phyloP scores from a whole-genome alignment of 2,797 vertebrate species.

The Micrastur ruficollis region DNA sequence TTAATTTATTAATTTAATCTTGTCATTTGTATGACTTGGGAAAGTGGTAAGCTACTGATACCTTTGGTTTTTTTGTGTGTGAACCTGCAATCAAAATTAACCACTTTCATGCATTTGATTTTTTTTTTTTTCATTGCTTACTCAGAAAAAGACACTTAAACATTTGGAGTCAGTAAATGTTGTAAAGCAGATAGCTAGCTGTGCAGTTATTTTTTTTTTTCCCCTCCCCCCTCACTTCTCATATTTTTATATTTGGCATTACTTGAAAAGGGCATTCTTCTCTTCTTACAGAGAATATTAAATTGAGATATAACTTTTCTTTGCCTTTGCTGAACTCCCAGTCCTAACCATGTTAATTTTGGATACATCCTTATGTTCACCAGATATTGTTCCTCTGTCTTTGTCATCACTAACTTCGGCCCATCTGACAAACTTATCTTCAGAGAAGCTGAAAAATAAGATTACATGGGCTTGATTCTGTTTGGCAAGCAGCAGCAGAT shows the following conservation, averaged over 20 bases:
- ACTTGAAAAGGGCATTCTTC: neutral
- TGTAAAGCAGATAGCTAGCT: neutral
- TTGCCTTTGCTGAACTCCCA: neutral
- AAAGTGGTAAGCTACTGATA: neutral
- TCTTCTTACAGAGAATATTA: neutral
- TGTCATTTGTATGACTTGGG: neutral
- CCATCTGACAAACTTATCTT: neutral
- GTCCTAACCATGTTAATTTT: neutral
- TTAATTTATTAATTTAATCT: neutral
- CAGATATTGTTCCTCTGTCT: neutral
- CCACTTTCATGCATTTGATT: neutral
- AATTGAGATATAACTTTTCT: neutral
- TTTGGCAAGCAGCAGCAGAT: neutral
- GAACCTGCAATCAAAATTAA: neutral
- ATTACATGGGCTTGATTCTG: neutral
- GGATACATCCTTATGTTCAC: neutral
- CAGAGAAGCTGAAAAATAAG: neutral
- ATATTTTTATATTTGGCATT: neutral
- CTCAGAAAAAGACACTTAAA: neutral
- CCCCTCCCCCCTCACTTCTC: neutral
- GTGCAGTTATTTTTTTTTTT: neutral
- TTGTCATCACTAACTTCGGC: neutral
- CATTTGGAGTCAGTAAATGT: neutral
- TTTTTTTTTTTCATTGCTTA: neutral
- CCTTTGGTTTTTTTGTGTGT: neutral